Base-by-base conservation (phyloP, 2,113 vertebrate species). In the Hypomesus transpacificus region DNA sequence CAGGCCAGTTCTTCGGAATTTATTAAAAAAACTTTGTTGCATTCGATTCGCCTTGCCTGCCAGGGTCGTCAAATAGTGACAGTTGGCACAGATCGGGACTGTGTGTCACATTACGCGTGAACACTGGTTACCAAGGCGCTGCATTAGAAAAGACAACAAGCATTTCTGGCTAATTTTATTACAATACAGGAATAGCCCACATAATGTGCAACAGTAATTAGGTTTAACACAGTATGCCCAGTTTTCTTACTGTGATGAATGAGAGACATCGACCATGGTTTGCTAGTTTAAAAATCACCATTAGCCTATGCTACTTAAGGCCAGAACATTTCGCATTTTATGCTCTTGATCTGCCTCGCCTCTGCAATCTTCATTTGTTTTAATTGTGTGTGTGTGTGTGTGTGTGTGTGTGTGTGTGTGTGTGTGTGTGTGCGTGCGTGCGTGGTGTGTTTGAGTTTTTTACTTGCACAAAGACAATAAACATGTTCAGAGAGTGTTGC, bases 291-390 rank as follows among this genome's bases (percentile, higher is more conserved):
- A 91, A 95, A 96, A 97, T 97, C 93, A 91, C 94, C 96, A 96
- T 96, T 94, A 96, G 94, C 92, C 91, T 90, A 96, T 93, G 96
- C 95, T 94, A 94, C 94, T 96, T 95, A 97, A 86, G 91, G 93
- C 93, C 95, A 97, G 93, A 98, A 96, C 95, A 97, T 97, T 94
- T 95, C 93, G 92, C 91, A 96, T 98, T 96, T 96, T 98, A 94
- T 98, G 96, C 95, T 95, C 94, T 93, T 95, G 94, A 94, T 93
- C 88, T 86, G 93, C 88, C 92, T 90, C 92, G 87, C 92, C 92
- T 82, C 92, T 91, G 90, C 93, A 92, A 93, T 94, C 95, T 94
- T 94, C 92, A 93, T 93, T 94, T 92, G 94, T 94, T 94, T 95
- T 95, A 95, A 95, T 96, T 95, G 93, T 92, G 93, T 90, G 84